A percentile compares a stretch with the other conserved stretches of the same genome.
phyloP scores from a whole-genome alignment of 2,797 vertebrate genomes.

The Rhinophrynus dorsalis region DNA sequence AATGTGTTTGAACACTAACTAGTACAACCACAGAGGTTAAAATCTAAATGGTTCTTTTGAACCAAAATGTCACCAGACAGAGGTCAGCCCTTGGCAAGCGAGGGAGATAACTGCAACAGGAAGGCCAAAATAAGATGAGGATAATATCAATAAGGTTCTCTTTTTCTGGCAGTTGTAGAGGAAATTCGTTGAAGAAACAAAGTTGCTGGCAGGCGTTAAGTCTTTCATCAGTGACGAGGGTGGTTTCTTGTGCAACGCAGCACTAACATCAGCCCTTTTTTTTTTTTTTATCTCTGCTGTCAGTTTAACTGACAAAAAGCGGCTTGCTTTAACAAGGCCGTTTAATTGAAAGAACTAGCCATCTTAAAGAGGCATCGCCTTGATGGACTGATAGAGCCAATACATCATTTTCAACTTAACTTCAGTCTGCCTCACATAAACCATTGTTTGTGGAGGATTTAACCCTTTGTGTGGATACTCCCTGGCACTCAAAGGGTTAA shows the following conservation, averaged over 20 bases:
- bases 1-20: neutral
- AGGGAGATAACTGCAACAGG: neutral
- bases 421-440: too few species aligned
- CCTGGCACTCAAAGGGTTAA: too few species aligned
- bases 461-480: too few species aligned
- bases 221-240: slow-evolving; percentile 56
- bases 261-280: slow-evolving; percentile 52
- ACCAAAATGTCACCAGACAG: neutral
- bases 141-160: slow-evolving; percentile 60
- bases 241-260: slow-evolving; percentile 69
- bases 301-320: slow-evolving; percentile 69
- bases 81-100: neutral
- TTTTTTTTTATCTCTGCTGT: slow-evolving; percentile 64
- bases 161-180: slow-evolving; percentile 57
- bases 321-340: slow-evolving; percentile 52
- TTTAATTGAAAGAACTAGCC: slow-evolving; percentile 30
- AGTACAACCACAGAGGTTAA: neutral
- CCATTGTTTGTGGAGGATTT: too few species aligned
- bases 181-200: slow-evolving; percentile 62
- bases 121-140: slow-evolving; percentile 45
- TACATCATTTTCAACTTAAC: too few species aligned
- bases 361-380: slow-evolving; percentile 5
- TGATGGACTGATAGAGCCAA: too few species aligned
- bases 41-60: neutral
- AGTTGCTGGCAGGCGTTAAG: slow-evolving; percentile 52